Conservation (phyloP, 2,113 vertebrate genomes). For the Sebastes schlegelii region DNA sequence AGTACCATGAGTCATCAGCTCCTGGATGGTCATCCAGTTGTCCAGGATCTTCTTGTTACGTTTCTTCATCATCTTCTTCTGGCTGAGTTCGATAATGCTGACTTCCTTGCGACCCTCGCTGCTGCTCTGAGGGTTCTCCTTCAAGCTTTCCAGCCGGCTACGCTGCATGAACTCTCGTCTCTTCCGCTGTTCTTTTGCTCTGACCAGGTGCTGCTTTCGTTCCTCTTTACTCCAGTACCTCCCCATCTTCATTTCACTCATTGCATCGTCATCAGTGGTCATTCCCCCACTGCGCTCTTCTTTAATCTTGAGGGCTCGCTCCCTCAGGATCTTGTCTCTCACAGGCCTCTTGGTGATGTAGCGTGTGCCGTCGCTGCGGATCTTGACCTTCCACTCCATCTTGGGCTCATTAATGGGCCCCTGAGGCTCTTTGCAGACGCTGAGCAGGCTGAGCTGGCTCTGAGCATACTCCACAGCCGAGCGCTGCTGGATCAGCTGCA, state of each 20-base stretch:
- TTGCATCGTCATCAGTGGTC: slow-evolving; percentile 95
- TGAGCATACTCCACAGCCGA: slow-evolving; percentile 95
- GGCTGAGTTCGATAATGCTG: slow-evolving; percentile 96
- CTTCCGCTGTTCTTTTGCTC: slow-evolving; percentile 93
- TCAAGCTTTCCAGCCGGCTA: slow-evolving; percentile 93
- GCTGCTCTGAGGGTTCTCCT: slow-evolving; percentile 92
- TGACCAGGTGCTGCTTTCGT: slow-evolving; percentile 93
- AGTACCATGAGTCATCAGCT: slow-evolving; percentile 97
- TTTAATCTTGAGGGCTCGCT: slow-evolving; percentile 97
- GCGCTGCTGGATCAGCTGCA: slow-evolving; percentile 96
- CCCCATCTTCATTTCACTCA: slow-evolving; percentile 99
- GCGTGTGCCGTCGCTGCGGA: slow-evolving; percentile 93
- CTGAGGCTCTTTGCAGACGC: slow-evolving; percentile 89
- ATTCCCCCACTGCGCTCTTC: slow-evolving; percentile 95
- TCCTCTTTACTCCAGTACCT: slow-evolving; percentile 99
- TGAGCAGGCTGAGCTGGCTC: slow-evolving; percentile 94
- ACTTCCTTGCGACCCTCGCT: slow-evolving; percentile 91
- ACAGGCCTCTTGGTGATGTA: slow-evolving; percentile 97
- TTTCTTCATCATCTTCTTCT: slow-evolving; percentile 99
- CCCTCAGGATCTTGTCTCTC: slow-evolving; percentile 93
- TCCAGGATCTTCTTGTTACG: slow-evolving; percentile 99
- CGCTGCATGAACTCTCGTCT: slow-evolving; percentile 97
- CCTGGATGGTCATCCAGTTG: slow-evolving; percentile 99
- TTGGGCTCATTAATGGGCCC: slow-evolving; percentile 86
- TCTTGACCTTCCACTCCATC: slow-evolving; percentile 99